These are phyloP conservation scores for Cariama cristata DNA, from an alignment of 2,113 vertebrate species.

Conservation along the genomic window DNA sequence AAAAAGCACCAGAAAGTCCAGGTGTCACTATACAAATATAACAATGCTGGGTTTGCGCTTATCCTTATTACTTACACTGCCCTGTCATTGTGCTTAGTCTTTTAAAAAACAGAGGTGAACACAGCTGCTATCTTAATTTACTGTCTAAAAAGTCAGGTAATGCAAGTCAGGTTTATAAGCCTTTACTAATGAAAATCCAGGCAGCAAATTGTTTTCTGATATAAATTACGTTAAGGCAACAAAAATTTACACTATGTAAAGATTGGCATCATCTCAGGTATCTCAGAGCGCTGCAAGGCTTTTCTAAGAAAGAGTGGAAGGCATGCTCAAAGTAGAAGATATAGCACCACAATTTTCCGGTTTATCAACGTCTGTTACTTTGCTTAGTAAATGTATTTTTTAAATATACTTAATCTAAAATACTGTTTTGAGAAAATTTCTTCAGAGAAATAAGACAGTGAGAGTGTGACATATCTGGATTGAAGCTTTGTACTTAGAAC, in stretches of 20 bases:
- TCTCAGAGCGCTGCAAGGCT: accelerated
- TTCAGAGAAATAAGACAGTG: neutral
- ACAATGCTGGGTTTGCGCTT: neutral
- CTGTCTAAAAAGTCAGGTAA: neutral
- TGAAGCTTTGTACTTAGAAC: neutral
- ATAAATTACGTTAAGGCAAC: neutral
- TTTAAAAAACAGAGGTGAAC: neutral
- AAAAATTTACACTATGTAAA: neutral
- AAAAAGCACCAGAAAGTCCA: neutral
- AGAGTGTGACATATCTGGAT: neutral
- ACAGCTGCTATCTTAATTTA: neutral
- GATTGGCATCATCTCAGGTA: neutral
- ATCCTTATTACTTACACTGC: neutral
- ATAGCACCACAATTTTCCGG: neutral
- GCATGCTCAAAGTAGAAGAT: neutral
- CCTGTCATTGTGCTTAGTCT: neutral
- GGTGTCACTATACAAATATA: neutral
- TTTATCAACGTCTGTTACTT: neutral
- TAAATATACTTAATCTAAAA: neutral
- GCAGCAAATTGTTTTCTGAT: neutral
- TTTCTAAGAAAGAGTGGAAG: neutral
- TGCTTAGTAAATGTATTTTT: neutral
- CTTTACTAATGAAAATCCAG: neutral
- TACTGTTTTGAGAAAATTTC: neutral
- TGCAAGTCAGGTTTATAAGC: neutral